Evolutionary conservation across 2,888 invertebrate species (phyloP), one percentile per base, ranked within the genome.

Genomic region (Pyrrhosoma nymphula): DNA sequence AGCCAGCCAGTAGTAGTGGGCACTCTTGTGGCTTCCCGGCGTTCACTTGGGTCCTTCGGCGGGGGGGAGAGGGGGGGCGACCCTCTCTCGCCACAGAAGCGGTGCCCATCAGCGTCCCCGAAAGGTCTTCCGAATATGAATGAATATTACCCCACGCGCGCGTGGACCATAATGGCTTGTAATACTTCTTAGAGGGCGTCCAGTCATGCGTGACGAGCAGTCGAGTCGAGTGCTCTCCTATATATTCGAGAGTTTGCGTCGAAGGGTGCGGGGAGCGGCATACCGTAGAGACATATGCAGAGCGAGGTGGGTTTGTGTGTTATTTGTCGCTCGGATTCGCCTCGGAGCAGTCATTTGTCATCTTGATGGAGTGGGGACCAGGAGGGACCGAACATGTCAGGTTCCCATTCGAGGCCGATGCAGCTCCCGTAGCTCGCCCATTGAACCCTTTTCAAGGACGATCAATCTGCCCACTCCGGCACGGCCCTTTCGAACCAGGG

Each of bases 301-400:
- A n/a, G 60, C 14, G 18, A 18, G 23, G 90, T 56, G 60, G 91
- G 91, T 39, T 60, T 93, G 93, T 69, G 93, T 69, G 75, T 69
- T 93, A 93, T 93, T 93, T 93, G 93, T 75, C 47, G 47, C 69
- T 93, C 47, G 93, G 56, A 75, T 93, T 93, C 93, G 93, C 93
- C 69, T 16, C 93, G 93, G 69, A 63, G 93, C 47, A 69, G 93
- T 93, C 93, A 93, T 93, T 93, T 93, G 93, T 93, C 93, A 93
- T 93, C 69, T 75, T 93, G 93, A 93, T 93, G 93, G 93, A 93
- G 93, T 93, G 93, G 93, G 47, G 47, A 8, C 30, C 30, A 39
- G 35, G 91, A 69, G 23, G 93, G 93, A 47, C 39, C 30, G 63
- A 91, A 91, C 91, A 63, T 93, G 93, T 93, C 93, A 93, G 93